Base-by-base conservation (phyloP, 2,888 invertebrate species). In the Pristionchus arcanus region DNA sequence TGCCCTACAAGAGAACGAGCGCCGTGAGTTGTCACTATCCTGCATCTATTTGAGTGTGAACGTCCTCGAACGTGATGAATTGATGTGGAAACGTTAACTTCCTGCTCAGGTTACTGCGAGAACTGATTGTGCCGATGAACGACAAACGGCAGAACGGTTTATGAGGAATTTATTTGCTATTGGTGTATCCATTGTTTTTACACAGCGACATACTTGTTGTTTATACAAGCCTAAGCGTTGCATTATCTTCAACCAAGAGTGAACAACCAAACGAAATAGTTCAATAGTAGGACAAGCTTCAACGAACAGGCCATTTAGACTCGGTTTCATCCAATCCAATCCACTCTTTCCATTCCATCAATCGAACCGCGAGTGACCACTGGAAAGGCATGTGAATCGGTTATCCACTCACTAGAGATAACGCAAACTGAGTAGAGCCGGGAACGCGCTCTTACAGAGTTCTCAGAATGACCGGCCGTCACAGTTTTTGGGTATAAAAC, bases 371-470 rank as follows among this genome's bases (percentile, higher is more conserved):
- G 49, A 77, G 77, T 77, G 77, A 77, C 77, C 77, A 77, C 25
- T 77, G 77, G 77, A 77, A 42, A 16, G n/a, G n/a, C n/a, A n/a
- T n/a, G n/a, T n/a, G 42, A 49, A 77, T 77, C 77, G 77, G 77
- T 77, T 77, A 37, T 77, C 42, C n/a, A 42, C 25, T 25, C 53
- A 0, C 15, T 28, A 28, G 53, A 84, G 84, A 84, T 53, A n/a
- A 21, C 13, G 55, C 13, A 3, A 55, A 31, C 5, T 0, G 21
- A 59, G 55, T 55, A 84, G 84, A 84, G 55, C 34, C 16, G 55
- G 34, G 34, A 59, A 83, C 49, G n/a, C 25, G 71, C 25, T 2
- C 71, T 74, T 74, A 74, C 74, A 34, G 5, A 77, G 77, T 77
- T 77, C 77, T 71, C 71, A 71, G 49, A 77, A 25, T 42, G 77